Base-by-base conservation (phyloP, 2,113 vertebrate species). In the Tapirus terrestris region DNA sequence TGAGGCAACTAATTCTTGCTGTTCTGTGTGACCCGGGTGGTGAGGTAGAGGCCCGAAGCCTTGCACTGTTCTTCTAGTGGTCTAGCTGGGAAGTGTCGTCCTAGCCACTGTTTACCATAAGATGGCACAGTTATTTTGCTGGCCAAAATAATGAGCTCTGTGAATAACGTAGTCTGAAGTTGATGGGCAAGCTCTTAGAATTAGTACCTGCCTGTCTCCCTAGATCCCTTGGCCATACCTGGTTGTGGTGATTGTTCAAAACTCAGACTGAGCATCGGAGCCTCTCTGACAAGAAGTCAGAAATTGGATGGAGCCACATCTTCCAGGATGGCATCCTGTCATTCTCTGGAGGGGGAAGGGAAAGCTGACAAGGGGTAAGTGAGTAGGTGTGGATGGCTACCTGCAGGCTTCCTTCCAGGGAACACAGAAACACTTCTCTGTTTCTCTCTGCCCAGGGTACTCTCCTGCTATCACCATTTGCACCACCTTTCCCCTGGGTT, bases 401-500 rank as follows among this genome's bases (percentile, higher is more conserved):
- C 86, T 84, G 58, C 2, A 14, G 45, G 39, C 36, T 45, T 6
- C 60, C 33, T 79, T 53, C 79, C 73, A 43, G 36, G 29, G 56
- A 60, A 27, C 76, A 9, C 16, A 75, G 31, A 65, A 58, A 23
- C 8, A 6, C 27, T 20, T 61, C 36, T 85, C 39, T 84, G 43
- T 16, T 23, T 56, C 68, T 92, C 9, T 60, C 33, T 53, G 2
- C 20, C 18, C 14, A 5, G 58, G 23, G 16, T 4, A 7, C 10
- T 23, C 17, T 73, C n/a, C 1, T 23, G 2, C 36, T 2, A 23
- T 61, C 3, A 5, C 25, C 45, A 21, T 83, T 25, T 77, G 16
- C 0, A 3, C 27, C 6, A 0, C 1, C 27, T 67, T 72, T 67
- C 20, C 60, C 18, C 23, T 27, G 18, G 17, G n/a, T 3, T 1